Conservation (phyloP, 2,888 invertebrate genomes). For the Schizaphis graminum region DNA sequence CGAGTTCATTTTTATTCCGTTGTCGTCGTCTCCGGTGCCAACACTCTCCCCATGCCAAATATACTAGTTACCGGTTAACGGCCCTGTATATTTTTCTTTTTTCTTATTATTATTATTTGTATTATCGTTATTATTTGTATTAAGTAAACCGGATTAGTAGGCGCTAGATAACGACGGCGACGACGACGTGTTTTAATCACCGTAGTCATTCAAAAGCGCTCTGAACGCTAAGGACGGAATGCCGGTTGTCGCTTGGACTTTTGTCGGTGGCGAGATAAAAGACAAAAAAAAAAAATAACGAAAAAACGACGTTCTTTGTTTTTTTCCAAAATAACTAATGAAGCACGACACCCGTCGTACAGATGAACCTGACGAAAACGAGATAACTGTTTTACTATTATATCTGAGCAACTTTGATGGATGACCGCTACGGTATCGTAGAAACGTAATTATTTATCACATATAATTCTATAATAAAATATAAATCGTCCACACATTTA, state of each 20-base stretch:
- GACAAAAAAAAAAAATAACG: neutral
- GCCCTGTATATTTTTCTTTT: neutral
- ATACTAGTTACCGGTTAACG: neutral
- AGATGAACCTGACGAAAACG: neutral
- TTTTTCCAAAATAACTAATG: neutral
- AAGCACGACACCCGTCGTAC: neutral
- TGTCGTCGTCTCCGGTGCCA: neutral
- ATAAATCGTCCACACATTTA: no score
- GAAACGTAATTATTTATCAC: neutral
- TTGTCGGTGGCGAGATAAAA: neutral
- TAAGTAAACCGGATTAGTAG: neutral
- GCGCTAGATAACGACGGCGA: neutral
- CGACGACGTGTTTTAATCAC: neutral
- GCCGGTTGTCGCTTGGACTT: neutral
- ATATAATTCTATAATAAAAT: neutral
- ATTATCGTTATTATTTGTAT: neutral
- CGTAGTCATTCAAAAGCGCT: neutral
- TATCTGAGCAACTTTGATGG: neutral
- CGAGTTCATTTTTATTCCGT: conserved; percentile 48
- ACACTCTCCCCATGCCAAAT: neutral
- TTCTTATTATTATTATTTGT: neutral
- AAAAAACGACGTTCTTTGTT: neutral
- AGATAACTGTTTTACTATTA: neutral
- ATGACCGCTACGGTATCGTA: neutral
- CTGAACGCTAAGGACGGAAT: neutral